Base-by-base conservation (phyloP, 1,140 invertebrate species). In the Bombus confusus region DNA sequence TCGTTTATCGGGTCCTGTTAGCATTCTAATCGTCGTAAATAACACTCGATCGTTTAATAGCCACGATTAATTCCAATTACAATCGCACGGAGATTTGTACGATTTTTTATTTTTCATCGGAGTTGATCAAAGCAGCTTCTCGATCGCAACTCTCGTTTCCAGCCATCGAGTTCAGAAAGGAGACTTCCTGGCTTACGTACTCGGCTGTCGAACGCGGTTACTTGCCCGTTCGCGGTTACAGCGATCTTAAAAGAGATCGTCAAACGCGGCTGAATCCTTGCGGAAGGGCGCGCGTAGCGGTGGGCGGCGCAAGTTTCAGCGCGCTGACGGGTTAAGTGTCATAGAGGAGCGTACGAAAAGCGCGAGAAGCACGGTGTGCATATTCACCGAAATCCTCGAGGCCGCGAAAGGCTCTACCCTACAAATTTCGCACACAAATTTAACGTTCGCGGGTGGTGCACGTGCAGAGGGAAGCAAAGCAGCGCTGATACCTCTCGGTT, bases 401-500 rank as follows among this genome's bases (percentile, higher is more conserved):
- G 18, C 34, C 15, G 68, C 66, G 25, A 57, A 57, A 72, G 28
- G 1, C 9, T 18, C 6, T 37, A 37, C 31, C 66, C 34, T 9
- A 66, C 6, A 34, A 25, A 39, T 28, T 37, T 13, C 43, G 12
- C 39, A 28, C 37, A 73, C 28, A 39, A 28, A 18, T 39, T 10
- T n/a, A 62, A 62, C 59, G 39, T 18, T 2, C 52, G 10, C 28
- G 47, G 34, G n/a, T n/a, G 62, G 5, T n/a, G n/a, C 59, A 25
- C 22, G 52, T 22, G n/a, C 37, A n/a, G 47, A 59, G 68, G 25
- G 52, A 28, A 43, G 81, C 43, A 47, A 34, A 34, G 13, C 22
- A n/a, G 34, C 0, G 69, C 6, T 72, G 81, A 83, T 83, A 57
- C 64, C 81, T 43, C 79, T 66, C 83, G 64, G 31, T 76, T 75